phyloP scores from a whole-genome alignment of 2,113 vertebrate genomes.

The Lepisosteus osseus region DNA sequence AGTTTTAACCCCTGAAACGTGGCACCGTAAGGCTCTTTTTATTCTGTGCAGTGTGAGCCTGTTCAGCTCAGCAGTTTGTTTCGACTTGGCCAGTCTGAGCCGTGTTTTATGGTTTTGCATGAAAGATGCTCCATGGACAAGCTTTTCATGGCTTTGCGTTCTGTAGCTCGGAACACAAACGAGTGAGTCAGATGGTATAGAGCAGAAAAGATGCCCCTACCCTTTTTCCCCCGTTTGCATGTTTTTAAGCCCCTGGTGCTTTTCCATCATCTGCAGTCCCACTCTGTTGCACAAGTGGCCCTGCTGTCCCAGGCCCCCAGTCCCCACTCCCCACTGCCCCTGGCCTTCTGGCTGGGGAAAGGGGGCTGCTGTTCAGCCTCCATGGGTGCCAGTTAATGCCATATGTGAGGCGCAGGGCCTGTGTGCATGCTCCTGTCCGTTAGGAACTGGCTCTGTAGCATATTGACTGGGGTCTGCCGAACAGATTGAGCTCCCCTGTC shows the following conservation, averaged over 20 bases:
- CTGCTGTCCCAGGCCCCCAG: slow-evolving; percentile 27
- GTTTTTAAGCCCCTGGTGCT: neutral
- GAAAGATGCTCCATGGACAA: too few relatives aligned
- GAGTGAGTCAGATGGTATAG: too few relatives aligned
- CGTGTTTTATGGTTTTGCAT: too few relatives aligned
- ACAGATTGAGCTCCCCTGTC: too few relatives aligned
- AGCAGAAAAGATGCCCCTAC: neutral
- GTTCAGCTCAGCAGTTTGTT: too few relatives aligned
- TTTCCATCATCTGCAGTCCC: neutral
- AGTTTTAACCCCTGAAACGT: slow-evolving; percentile 36
- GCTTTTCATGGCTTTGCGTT: too few relatives aligned
- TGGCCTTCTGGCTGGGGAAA: slow-evolving; percentile 70
- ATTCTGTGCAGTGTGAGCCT: too few relatives aligned
- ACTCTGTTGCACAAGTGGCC: neutral
- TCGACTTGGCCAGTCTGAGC: too few relatives aligned
- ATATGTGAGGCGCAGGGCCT: slow-evolving; percentile 64
- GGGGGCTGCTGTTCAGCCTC: slow-evolving; percentile 65
- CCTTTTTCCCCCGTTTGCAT: too few relatives aligned
- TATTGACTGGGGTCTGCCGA: slow-evolving; percentile 16
- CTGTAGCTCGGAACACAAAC: too few relatives aligned
- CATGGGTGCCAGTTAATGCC: slow-evolving; percentile 69
- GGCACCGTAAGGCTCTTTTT: too few relatives aligned
- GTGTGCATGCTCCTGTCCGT: slow-evolving; percentile 28
- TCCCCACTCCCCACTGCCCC: slow-evolving; percentile 55
- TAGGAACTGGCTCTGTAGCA: slow-evolving; percentile 26